A percentile compares a stretch with the other conserved stretches of the same genome.
These are phyloP conservation scores for Lepidothrix coronata DNA, from an alignment of 2,113 vertebrate species.

Conservation along the genomic window DNA sequence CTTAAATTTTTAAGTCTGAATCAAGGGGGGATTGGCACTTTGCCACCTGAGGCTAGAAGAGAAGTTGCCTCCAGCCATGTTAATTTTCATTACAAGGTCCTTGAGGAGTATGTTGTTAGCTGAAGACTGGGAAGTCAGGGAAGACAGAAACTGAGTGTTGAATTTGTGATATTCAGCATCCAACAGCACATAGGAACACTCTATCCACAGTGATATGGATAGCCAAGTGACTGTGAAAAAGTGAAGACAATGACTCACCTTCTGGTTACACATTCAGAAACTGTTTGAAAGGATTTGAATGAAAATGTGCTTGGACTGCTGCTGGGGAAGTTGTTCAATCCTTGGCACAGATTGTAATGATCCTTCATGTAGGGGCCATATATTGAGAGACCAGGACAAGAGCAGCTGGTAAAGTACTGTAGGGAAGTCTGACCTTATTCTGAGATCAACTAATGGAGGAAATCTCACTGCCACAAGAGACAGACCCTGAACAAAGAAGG, in stretches of 20 bases:
- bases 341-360: not conserved
- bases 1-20: not conserved
- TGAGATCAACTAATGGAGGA: not conserved
- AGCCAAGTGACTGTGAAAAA: not conserved
- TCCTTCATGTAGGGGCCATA: not conserved
- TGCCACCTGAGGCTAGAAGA: not conserved
- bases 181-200: not conserved
- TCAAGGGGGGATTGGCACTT: not conserved
- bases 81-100: not conserved
- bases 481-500: not conserved
- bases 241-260: not conserved
- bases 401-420: not conserved
- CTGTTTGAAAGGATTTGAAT: not conserved
- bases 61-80: not conserved
- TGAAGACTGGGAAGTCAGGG: not conserved
- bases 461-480: not conserved
- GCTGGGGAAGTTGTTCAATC: not conserved
- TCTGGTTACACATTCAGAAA: not conserved
- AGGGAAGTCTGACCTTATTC: not conserved
- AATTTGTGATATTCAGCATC: not conserved
- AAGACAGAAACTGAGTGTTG: not conserved
- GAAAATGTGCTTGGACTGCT: not conserved
- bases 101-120: not conserved
- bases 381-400: not conserved
- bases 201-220: not conserved